phyloP scores from a whole-genome alignment of 2,113 vertebrate genomes.

The Neodontobutis hainanensis region DNA sequence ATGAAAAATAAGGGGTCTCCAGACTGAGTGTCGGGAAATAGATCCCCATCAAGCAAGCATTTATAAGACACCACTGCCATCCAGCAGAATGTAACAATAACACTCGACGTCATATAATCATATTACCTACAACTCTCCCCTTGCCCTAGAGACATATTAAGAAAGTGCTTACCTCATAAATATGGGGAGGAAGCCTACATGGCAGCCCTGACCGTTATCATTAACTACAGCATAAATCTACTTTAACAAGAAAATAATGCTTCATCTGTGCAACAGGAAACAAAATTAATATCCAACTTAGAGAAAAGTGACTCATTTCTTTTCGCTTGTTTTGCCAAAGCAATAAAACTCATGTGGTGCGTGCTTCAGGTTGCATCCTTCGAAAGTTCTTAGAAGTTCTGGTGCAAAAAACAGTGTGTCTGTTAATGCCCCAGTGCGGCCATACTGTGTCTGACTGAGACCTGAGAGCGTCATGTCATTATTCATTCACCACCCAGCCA shows the following conservation, averaged over 20 bases:
- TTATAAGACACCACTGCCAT: conserved; percentile 65
- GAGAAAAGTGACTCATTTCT: conserved; percentile 3
- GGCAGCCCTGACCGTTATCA: conserved; percentile 49
- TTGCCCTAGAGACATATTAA: conserved; percentile 39
- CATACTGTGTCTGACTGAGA: conserved; percentile 12
- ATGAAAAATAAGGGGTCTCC: conserved; percentile 54
- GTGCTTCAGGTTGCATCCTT: conserved; percentile 44
- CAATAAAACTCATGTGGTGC: conserved; percentile 34
- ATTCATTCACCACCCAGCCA: conserved; percentile 47
- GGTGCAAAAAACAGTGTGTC: conserved; percentile 44
- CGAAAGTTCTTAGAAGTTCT: conserved; percentile 22
- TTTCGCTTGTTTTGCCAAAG: conserved; percentile 36
- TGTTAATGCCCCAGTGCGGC: conserved; percentile 27
- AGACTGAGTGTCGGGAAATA: conserved; percentile 54
- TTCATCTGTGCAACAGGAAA: conserved; percentile 29
- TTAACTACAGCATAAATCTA: conserved; percentile 40
- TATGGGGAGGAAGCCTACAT: conserved; percentile 44
- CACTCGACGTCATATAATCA: conserved; percentile 61
- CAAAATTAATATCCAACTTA: conserved; percentile 15
- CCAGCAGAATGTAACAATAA: conserved; percentile 63
- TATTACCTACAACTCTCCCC: conserved; percentile 48
- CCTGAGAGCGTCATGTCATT: conserved; percentile 50
- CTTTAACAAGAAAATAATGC: conserved; percentile 39
- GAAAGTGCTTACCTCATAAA: conserved; percentile 54
- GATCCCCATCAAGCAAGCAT: conserved; percentile 51